phyloP scores from a whole-genome alignment of 2,888 invertebrate genomes.

The Digitonthophagus gazella region DNA sequence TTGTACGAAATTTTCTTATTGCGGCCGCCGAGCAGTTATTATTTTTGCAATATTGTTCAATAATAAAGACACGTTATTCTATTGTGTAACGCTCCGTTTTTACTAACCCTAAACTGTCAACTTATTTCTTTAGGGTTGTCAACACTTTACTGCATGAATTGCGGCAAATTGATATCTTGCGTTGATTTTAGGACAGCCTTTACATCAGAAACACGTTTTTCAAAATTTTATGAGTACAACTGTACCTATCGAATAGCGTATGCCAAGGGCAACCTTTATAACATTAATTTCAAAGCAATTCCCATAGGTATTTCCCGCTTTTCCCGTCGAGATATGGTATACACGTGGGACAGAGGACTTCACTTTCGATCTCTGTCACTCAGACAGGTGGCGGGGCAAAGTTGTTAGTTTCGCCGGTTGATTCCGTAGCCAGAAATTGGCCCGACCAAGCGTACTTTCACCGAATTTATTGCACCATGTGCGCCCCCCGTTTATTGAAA shows the following conservation, averaged over 20 bases:
- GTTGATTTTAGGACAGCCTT: too few species aligned
- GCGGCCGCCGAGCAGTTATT: too few species aligned
- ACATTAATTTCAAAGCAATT: background rate
- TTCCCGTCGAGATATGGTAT: background rate
- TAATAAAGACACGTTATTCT: too few species aligned
- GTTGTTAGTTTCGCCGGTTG: slow-evolving; percentile 46
- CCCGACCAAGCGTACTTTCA: slow-evolving; percentile 38
- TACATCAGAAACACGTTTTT: too few species aligned
- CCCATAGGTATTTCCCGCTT: background rate
- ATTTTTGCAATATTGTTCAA: too few species aligned
- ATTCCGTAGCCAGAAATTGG: slow-evolving; percentile 41
- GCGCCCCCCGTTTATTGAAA: slow-evolving; percentile 37
- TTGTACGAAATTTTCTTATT: too few species aligned
- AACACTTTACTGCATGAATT: too few species aligned
- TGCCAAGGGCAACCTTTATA: too few species aligned
- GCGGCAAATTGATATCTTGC: too few species aligned
- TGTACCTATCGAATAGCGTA: background rate
- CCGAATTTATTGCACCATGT: slow-evolving; percentile 45
- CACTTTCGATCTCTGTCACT: background rate
- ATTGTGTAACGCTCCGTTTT: too few species aligned
- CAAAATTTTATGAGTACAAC: background rate
- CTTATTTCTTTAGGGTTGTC: too few species aligned
- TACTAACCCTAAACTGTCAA: too few species aligned
- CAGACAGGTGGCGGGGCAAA: slow-evolving; percentile 46
- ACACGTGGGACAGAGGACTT: background rate